phyloP scores from a whole-genome alignment of 2,113 vertebrate genomes.

The Megaceryle torquata region DNA sequence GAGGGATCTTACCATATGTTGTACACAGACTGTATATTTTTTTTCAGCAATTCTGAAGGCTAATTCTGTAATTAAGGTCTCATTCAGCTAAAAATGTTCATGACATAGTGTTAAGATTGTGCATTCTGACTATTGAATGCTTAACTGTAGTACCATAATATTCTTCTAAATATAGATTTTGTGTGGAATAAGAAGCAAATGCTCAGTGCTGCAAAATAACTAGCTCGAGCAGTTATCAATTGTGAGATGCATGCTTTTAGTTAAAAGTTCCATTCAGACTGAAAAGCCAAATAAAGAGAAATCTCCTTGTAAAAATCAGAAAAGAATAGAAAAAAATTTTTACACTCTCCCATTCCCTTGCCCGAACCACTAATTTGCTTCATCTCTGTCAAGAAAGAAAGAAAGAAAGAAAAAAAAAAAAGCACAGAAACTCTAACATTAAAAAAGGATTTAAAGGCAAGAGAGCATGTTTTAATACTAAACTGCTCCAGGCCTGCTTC shows the following conservation, averaged over 20 bases:
- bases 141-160: background rate
- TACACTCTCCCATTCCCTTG: background rate
- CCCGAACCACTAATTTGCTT: background rate
- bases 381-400: background rate
- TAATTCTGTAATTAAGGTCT: background rate
- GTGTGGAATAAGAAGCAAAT: background rate
- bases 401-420: background rate
- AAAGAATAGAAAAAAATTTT: background rate
- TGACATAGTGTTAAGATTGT: background rate
- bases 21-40: background rate
- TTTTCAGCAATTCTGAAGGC: background rate
- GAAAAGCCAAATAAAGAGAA: background rate
- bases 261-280: background rate
- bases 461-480: background rate
- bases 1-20: background rate
- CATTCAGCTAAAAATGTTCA: background rate
- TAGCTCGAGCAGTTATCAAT: background rate
- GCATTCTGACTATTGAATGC: background rate
- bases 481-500: constrained; percentile 30
- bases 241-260: background rate
- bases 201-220: background rate
- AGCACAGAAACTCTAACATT: background rate
- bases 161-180: background rate
- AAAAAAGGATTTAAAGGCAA: background rate
- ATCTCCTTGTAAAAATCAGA: background rate